Evolutionary conservation across 1,140 invertebrate species (phyloP), one percentile per base, ranked within the genome.

Genomic region (Drosophila mauritiana): DNA sequence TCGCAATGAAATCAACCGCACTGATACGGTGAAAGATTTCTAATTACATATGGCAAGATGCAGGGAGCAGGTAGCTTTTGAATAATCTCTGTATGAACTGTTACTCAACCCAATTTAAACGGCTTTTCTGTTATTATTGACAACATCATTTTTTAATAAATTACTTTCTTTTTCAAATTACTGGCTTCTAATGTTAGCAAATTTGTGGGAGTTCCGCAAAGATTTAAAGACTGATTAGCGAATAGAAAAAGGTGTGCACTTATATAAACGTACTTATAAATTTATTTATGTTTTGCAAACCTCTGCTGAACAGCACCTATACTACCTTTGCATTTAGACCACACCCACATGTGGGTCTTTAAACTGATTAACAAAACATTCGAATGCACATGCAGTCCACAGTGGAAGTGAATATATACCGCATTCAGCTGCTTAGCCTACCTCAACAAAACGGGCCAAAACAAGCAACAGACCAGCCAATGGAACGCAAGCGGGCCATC

Each of bases 391-490:
- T 61, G 36, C 48, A 77, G 64, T 72, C 31, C 36, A 70, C 49
- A 46, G 43, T 40, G 40, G 39, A 27, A 63, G 39, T 61, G 67
- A 63, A 73, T 65, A 58, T 61, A 74, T 58, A 40, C 54, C 42
- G 53, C 37, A 57, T 43, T 78, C 52, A 40, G 61, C 74, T 79
- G 79, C 80, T 83, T 88, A 88, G 81, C 83, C 83, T 88, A 69
- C 83, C 83, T 83, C 83, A 88, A 88, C 74, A 69, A 70, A 61
- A 53, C 48, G 22, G 25, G 48, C 56, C 52, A 82, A 79, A 83
- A 76, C 79, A 88, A 86, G 78, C 82, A 86, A 78, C 48, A 65
- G 81, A 72, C 80, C 79, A 80, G 76, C 83, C 83, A 88, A 88
- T 88, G 73, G 83, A 78, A 79, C 79, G 61, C 69, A 45, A 52